phyloP scores from a whole-genome alignment of 2,113 vertebrate species.

The Vulpes lagopus region DNA sequence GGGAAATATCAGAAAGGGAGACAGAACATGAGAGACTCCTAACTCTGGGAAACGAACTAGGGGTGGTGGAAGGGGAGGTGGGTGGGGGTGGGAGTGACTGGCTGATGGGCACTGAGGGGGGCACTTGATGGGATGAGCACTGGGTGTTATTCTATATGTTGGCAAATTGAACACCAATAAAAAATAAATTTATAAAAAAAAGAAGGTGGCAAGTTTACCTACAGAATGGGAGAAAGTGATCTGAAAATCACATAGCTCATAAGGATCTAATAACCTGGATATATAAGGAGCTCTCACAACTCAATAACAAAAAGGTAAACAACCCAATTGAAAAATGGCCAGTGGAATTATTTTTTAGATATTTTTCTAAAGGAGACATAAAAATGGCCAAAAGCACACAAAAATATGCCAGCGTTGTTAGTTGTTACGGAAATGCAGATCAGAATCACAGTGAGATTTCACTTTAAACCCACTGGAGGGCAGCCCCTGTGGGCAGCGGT shows the following conservation, averaged over 20 bases:
- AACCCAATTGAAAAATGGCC: neutral
- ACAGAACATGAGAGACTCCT: too few species aligned
- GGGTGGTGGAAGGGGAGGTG: too few species aligned
- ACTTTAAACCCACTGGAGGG: neutral
- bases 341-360: neutral
- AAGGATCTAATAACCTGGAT: neutral
- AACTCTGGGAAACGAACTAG: too few species aligned
- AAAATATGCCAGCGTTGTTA: neutral
- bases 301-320: neutral
- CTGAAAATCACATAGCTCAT: neutral
- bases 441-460: neutral
- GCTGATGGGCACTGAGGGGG: too few species aligned
- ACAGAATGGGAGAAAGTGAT: neutral
- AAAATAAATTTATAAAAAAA: too few species aligned
- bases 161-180: too few species aligned
- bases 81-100: too few species aligned
- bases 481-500: too few species aligned
- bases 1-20: too few species aligned
- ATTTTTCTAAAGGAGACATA: neutral
- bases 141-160: too few species aligned
- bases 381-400: neutral
- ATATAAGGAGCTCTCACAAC: neutral
- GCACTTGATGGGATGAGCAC: too few species aligned
- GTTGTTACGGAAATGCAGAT: neutral
- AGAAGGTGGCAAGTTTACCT: neutral